Evolutionary conservation across 2,888 invertebrate species (phyloP).

Genomic region (Plutella xylostella): DNA sequence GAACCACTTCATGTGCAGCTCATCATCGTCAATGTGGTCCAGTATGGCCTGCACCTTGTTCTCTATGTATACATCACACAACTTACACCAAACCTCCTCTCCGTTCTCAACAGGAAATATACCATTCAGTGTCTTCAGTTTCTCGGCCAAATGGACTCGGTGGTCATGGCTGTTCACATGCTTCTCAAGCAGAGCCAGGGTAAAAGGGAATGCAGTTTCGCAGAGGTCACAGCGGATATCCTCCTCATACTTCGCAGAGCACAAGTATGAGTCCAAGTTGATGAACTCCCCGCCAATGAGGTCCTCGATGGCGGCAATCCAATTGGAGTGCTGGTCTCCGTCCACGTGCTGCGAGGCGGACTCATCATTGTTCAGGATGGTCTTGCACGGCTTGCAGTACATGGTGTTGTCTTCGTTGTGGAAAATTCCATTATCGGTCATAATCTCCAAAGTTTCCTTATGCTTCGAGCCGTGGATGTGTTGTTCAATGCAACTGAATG

Average conservation of each 20-base stretch:
- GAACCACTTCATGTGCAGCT: constrained; percentile 39
- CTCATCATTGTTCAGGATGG: constrained; percentile 29
- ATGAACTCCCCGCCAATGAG: constrained; percentile 43
- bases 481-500: constrained; percentile 46
- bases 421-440: constrained; percentile 38
- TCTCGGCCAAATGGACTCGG: constrained; percentile 33
- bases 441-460: constrained; percentile 38
- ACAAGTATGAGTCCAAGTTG: constrained; percentile 32
- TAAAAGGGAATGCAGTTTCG: constrained; percentile 26
- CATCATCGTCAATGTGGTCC: constrained; percentile 37
- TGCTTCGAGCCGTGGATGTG: constrained; percentile 44
- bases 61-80: constrained; percentile 34
- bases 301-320: constrained; percentile 40
- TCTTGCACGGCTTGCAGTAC: constrained; percentile 39
- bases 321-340: constrained; percentile 35
- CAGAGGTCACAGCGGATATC: constrained; percentile 40
- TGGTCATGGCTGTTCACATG: constrained; percentile 41
- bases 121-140: constrained; percentile 36
- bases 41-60: constrained; percentile 30
- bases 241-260: constrained; percentile 28
- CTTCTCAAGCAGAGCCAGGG: constrained; percentile 31
- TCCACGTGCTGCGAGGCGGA: constrained; percentile 37
- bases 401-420: constrained; percentile 27
- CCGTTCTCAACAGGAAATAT: constrained; percentile 33
- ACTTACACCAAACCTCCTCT: constrained; percentile 41